Base-by-base conservation (phyloP, 2,113 vertebrate genomes). In the Solea solea region DNA sequence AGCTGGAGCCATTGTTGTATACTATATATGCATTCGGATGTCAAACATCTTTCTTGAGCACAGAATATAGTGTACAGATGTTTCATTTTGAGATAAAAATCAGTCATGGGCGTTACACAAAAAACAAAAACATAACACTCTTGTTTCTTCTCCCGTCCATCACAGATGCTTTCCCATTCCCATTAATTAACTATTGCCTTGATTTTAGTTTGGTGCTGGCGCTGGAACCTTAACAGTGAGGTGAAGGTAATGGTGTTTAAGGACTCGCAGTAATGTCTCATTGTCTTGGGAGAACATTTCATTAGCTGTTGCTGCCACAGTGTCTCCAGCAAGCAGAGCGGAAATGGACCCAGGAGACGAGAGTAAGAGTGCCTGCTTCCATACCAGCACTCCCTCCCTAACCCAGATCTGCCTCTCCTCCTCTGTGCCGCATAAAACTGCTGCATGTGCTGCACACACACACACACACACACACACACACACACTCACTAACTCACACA, bases 351-450 rank as follows among this genome's bases (percentile, higher is more conserved):
- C 72, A 15, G n/a, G 69, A 78, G 85, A 80, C 62, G 45, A 3
- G 6, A 69, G 72, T 2, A 6, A 34, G 34, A 51, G 72, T 7
- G 63, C 55, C 76, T 75, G 67, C 60, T 66, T 78, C 55, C 78
- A 83, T 75, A 65, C n/a, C 2, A 25, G 42, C 75, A 59, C 82
- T 80, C 75, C 76, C 80, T 80, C 52, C 9, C 61, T 59, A 62
- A 70, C 59, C 50, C 44, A 52, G 45, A 79, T 64, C 72, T 69
- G 76, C 70, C 62, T 81, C 69, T 81, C 81, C 80, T 76, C 64
- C 34, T 34, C 34, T 66, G 72, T 60, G 81, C 60, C 55, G 6
- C 73, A 73, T 82, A 86, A 85, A 88, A 84, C 64, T 46, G 46
- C 53, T 66, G 52, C 78, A 83, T 28, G 49, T 52, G 56, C 76